Evolutionary conservation across 1,140 invertebrate genomes (phyloP), one percentile per base, ranked within the genome.

Genomic region (Bombus pyrosoma): DNA sequence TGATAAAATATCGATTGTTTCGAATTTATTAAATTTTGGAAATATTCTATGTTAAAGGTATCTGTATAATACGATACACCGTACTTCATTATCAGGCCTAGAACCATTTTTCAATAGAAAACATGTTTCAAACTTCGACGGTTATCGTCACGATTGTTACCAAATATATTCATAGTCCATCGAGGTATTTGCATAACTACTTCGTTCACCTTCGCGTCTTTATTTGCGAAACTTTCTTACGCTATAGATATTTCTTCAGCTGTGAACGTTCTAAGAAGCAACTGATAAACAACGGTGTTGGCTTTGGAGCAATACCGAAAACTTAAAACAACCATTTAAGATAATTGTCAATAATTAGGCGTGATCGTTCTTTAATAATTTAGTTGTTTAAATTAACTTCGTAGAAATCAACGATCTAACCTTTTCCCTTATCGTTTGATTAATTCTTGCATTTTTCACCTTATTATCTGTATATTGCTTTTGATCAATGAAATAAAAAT

Each of bases 161-260:
- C 28, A 62, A 64, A 78, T 28, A 62, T 78, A 64, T 78, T 77
- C 39, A 64, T 41, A 41, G 59, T 10, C 41, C 15, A 43, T 62
- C 15, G 75, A n/a, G 13, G 6, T 5, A 77, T 77, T 77, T 62
- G 34, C 57, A 62, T 77, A 77, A 77, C 37, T 62, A 37, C 75
- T 39, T 57, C 2, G 47, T 39, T 39, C 75, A 41, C 53, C 8
- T 77, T 62, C 39, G 15, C 57, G 4, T 53, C 47, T 77, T 12
- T 62, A 12, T 62, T 39, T 57, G 57, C 28, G 37, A 39, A 57
- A 75, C 15, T 57, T 37, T 75, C 6, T 12, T 32, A 15, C 41
- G n/a, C 22, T 47, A 53, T 53, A 53, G 47, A 25, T 25, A 10
- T 41, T 47, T 73, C n/a, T 43, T 32, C 72, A 22, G 18, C 28